Percentiles rank a stretch among this genome's conserved stretches.
Conservation (phyloP, 2,888 invertebrate species). For the Pomacea canaliculata region DNA sequence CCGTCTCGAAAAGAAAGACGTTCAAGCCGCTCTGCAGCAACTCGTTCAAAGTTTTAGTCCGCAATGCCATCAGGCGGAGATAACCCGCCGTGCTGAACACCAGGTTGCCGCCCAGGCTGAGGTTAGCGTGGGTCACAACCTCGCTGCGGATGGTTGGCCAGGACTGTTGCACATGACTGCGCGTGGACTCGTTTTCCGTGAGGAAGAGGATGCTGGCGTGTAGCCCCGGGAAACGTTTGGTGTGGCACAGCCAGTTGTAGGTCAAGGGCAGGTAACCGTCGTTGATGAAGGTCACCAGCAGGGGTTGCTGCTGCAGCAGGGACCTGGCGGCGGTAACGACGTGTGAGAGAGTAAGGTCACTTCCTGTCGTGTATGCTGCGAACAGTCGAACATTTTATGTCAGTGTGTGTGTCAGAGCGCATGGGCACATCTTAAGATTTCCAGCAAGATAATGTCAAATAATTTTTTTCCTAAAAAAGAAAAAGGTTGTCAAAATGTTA, state of each 20-base stretch:
- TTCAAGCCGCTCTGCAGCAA: conserved; percentile 1
- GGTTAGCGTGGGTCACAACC: neutral
- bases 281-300: conserved; percentile 19
- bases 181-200: neutral
- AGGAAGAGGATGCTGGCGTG: neutral
- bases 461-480: too few species aligned
- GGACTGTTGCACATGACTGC: neutral
- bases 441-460: too few species aligned
- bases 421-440: too few species aligned
- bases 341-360: neutral
- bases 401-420: too few species aligned
- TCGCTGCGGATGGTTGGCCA: conserved; percentile 5
- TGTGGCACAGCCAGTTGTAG: conserved; percentile 19
- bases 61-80: conserved; percentile 3
- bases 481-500: too few species aligned
- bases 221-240: neutral
- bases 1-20: conserved; percentile 13
- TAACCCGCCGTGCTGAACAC: conserved; percentile 10
- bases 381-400: too few species aligned
- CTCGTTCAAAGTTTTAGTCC: conserved; percentile 1
- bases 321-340: neutral
- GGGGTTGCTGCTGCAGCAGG: neutral
- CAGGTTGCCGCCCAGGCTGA: neutral
- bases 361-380: too few species aligned
- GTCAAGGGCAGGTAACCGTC: conserved; percentile 16